phyloP scores from a whole-genome alignment of 2,113 vertebrate genomes.

The Edolisoma coerulescens region DNA sequence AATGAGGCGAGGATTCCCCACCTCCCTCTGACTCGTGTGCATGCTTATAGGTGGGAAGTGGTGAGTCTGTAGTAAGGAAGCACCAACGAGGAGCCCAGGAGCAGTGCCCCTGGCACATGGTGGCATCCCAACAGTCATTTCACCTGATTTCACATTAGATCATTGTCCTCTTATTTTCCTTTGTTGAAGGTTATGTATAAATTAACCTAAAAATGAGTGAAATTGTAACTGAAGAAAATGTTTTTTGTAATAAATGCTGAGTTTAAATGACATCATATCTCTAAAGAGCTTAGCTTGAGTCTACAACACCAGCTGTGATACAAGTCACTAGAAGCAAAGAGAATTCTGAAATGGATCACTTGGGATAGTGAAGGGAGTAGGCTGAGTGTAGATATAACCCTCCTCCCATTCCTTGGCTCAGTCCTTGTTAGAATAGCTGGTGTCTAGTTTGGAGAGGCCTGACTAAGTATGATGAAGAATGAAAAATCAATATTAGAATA shows the following conservation, averaged over 20 bases:
- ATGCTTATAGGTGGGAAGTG: fast-evolving
- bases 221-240: background rate
- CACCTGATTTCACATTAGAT: background rate
- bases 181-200: background rate
- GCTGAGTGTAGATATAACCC: background rate
- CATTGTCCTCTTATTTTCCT: background rate
- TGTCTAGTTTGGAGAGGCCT: background rate
- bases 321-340: background rate
- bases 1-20: background rate
- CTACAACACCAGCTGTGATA: background rate
- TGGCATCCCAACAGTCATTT: background rate
- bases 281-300: background rate
- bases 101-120: fast-evolving
- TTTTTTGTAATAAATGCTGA: background rate
- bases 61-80: background rate
- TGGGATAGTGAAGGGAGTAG: background rate
- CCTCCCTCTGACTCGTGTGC: fast-evolving
- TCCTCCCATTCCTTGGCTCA: background rate
- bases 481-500: constrained; percentile 10
- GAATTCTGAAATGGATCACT: background rate
- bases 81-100: background rate
- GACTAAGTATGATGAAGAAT: background rate
- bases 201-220: background rate
- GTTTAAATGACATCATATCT: background rate
- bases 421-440: background rate